Evolutionary conservation across 37 sponge, comb jelly and placozoan genomes (phyloP).

Genomic region (Lycopodina hypogea): DNA sequence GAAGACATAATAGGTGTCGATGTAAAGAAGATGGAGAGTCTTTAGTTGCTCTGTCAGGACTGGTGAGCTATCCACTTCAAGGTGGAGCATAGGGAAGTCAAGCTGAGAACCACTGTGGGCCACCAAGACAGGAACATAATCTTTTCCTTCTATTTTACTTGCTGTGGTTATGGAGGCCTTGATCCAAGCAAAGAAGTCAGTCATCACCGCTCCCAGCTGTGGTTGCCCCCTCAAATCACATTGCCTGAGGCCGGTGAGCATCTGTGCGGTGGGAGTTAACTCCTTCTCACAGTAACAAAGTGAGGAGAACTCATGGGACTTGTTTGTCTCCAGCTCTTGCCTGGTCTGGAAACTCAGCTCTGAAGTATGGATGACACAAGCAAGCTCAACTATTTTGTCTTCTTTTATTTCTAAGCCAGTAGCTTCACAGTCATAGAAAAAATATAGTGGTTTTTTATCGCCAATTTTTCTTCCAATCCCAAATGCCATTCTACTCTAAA

Average conservation of each 20-base stretch:
- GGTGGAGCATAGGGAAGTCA: conserved; percentile 14
- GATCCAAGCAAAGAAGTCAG: conserved; percentile 8
- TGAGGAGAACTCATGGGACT: background rate
- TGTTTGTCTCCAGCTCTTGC: background rate
- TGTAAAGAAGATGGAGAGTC: conserved; percentile 1
- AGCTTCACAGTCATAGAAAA: conserved; percentile 34
- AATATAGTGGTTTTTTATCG: conserved; percentile 9
- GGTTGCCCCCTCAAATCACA: background rate
- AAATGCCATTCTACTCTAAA: too few species aligned
- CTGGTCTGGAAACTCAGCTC: background rate
- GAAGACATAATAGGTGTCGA: background rate
- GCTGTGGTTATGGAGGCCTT: background rate
- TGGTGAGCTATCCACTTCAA: background rate
- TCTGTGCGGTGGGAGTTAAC: background rate
- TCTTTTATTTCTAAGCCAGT: background rate
- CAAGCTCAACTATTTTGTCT: conserved; percentile 24
- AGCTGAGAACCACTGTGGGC: conserved; percentile 20
- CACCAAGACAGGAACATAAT: conserved; percentile 7
- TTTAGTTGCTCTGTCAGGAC: background rate
- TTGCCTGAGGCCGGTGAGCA: conserved; percentile 1
- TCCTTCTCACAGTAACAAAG: conserved; percentile 1
- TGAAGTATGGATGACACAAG: background rate
- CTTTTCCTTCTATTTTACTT: background rate
- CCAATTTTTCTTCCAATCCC: too few species aligned
- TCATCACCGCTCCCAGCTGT: background rate